These are phyloP conservation scores for Graphium colonna DNA, from an alignment of 2,888 invertebrate species.

Conservation along the genomic window DNA sequence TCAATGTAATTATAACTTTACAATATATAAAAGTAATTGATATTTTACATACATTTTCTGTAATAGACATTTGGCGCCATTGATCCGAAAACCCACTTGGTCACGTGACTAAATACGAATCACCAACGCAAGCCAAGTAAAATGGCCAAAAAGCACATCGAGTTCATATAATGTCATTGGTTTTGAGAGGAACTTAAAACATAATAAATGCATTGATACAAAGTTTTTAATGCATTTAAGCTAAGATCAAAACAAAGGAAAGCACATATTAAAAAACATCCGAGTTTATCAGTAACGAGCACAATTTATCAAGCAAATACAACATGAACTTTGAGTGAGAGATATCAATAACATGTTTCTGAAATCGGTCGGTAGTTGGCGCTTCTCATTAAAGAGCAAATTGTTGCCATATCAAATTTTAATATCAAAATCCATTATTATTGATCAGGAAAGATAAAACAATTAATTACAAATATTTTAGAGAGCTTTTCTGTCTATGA, in stretches of 20 bases:
- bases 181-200: conserved; percentile 68
- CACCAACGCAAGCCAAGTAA: conserved; percentile 80
- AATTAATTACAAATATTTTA: too few species aligned
- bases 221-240: conserved; percentile 48
- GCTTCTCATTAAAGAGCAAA: conserved; percentile 37
- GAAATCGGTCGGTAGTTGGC: conserved; percentile 63
- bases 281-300: conserved; percentile 57
- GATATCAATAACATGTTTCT: conserved; percentile 75
- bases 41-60: conserved; percentile 73
- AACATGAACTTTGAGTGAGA: conserved; percentile 66
- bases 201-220: conserved; percentile 67
- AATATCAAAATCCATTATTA: not conserved
- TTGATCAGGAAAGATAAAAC: too few species aligned
- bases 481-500: too few species aligned
- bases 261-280: conserved; percentile 63
- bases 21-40: conserved; percentile 40
- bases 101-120: conserved; percentile 80
- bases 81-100: conserved; percentile 74
- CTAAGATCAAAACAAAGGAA: conserved; percentile 53
- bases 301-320: conserved; percentile 68
- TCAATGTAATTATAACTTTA: conserved; percentile 38
- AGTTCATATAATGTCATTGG: conserved; percentile 76
- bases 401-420: conserved; percentile 34
- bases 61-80: conserved; percentile 79
- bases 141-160: conserved; percentile 80